Conservation (phyloP, 2,797 vertebrate genomes). For the Hybognathus amarus region DNA sequence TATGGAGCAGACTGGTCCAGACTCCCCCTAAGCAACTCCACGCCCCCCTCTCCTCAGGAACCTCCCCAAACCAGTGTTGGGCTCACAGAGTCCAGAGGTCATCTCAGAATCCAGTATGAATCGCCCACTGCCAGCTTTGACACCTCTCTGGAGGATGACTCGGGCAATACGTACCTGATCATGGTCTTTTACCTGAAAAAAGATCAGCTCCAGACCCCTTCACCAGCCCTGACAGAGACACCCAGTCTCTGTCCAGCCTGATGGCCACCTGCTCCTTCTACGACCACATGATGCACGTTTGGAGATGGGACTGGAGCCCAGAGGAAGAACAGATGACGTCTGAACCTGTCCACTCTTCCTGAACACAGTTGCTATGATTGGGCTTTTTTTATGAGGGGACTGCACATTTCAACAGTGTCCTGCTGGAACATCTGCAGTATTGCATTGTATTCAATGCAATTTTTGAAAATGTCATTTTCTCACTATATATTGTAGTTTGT, state of each 20-base stretch:
- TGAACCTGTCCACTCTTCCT: conserved; percentile 10
- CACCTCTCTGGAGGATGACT: conserved; percentile 76
- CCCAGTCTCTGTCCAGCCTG: conserved; percentile 71
- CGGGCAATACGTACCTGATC: conserved; percentile 67
- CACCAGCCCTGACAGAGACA: conserved; percentile 7
- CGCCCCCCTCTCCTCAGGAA: conserved; percentile 64
- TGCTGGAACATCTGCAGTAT: not conserved
- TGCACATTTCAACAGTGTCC: not conserved
- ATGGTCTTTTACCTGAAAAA: not conserved
- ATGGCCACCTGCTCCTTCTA: conserved; percentile 95
- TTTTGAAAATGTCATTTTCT: conserved; percentile 6
- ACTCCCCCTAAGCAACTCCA: conserved; percentile 66
- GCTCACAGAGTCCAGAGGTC: conserved; percentile 65
- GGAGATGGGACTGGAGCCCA: conserved; percentile 87
- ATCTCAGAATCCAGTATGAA: conserved; percentile 82
- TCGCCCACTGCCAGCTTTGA: conserved; percentile 84
- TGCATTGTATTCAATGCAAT: conserved; percentile 19
- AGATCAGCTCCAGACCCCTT: conserved; percentile 11
- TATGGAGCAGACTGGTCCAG: conserved; percentile 95
- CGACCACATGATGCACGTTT: conserved; percentile 90
- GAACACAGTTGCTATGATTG: conserved; percentile 5
- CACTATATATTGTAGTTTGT: conserved; percentile 7
- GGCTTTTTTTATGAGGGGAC: not conserved
- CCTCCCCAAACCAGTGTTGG: conserved; percentile 59
- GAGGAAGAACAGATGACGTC: conserved; percentile 39